Base-by-base conservation (phyloP, 2,888 invertebrate genomes). In the Zootermopsis nevadensis region DNA sequence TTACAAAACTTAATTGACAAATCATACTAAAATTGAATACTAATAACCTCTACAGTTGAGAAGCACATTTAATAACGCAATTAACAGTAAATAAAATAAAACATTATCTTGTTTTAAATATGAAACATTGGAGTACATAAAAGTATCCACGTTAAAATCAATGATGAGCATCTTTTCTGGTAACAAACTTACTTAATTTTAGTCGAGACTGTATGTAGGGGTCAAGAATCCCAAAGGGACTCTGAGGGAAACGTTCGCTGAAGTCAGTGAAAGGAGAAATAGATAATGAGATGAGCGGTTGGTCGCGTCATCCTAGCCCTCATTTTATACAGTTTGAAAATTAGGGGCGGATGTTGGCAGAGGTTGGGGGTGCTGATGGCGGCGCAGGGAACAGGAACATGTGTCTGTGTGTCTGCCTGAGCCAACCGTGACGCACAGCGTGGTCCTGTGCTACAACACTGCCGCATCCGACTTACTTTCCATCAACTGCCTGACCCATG, bases 291-390 rank as follows among this genome's bases (percentile, higher is more conserved):
- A 77, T 77, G 77, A 77, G 55, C 77, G 42, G 27, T 38, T n/a
- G 60, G 76, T 24, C 27, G 42, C 42, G 27, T 76, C 33, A 42
- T 42, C 76, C 24, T 42, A n/a, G 38, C 76, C n/a, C 77, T 77
- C 55, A 77, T 77, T 77, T 77, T 77, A 77, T 77, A 77, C 77
- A 77, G 77, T 77, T 77, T 77, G 77, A 55, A 77, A 77, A 77
- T 77, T 77, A 55, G 77, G 48, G 55, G 77, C 31, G 77, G 48
- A 77, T 48, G 42, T 24, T 19, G 77, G 15, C 24, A n/a, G 77
- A 31, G 31, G 8, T 1, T 55, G 55, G 22, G 24, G 72, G n/a
- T 55, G 6, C 22, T 55, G 55, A 22, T 55, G 30, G 55, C 55
- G 55, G 27, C 31, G 31, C 55, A 55, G 77, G 77, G 77, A 77